A percentile compares a stretch with the other conserved stretches of the same genome.
These are phyloP conservation scores for Pristionchus maxplancki DNA, from an alignment of 2,888 invertebrate species.

Conservation along the genomic window DNA sequence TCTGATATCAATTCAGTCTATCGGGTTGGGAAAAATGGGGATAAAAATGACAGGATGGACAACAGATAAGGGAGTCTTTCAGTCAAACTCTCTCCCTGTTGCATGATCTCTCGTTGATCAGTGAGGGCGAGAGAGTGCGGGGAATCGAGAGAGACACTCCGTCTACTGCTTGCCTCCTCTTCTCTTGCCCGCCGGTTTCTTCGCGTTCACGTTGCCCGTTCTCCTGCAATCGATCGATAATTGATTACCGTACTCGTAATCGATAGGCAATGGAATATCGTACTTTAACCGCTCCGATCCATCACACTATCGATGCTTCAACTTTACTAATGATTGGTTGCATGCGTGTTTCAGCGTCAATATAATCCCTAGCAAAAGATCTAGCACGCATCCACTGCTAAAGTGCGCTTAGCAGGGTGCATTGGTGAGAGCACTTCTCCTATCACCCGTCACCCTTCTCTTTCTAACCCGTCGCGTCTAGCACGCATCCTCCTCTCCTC, in stretches of 20 bases:
- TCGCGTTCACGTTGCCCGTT: constrained; percentile 53
- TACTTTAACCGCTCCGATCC: not conserved
- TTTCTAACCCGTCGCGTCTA: too few relatives aligned
- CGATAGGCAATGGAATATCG: not conserved
- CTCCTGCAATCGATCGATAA: constrained; percentile 1
- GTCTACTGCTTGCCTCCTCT: constrained; percentile 53
- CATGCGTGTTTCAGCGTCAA: too few relatives aligned
- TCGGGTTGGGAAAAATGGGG: not conserved
- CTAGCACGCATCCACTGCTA: too few relatives aligned
- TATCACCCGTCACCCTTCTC: too few relatives aligned
- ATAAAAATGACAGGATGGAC: not conserved
- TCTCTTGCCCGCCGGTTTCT: constrained; percentile 53
- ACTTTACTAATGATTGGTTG: too few relatives aligned
- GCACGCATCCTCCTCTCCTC: too few relatives aligned
- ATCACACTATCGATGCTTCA: not conserved
- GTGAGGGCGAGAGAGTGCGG: not conserved
- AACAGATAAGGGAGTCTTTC: not conserved
- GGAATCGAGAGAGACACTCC: not conserved
- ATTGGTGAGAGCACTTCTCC: too few relatives aligned
- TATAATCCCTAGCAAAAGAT: too few relatives aligned
- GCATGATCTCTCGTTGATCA: not conserved
- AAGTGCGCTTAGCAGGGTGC: too few relatives aligned
- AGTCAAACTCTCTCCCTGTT: not conserved
- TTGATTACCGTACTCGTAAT: not conserved
- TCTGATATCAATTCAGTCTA: not conserved